phyloP scores from a whole-genome alignment of 2,113 vertebrate species.

The Stigmatopora argus region DNA sequence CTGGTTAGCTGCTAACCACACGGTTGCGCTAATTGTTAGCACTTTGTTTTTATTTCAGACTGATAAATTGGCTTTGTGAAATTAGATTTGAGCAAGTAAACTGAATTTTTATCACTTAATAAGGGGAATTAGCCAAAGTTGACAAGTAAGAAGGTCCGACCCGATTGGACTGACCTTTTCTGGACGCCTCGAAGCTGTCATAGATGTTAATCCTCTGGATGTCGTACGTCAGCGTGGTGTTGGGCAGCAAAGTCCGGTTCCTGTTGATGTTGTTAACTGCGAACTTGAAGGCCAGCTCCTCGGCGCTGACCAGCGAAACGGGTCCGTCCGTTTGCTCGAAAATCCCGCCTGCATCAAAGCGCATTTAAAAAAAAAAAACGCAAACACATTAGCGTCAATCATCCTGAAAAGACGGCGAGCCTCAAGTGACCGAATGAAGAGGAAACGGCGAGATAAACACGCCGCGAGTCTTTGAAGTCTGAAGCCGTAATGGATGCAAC shows the following conservation, averaged over 20 bases:
- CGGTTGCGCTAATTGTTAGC: no score
- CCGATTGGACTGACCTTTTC: constrained; percentile 82
- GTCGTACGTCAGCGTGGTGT: constrained; percentile 96
- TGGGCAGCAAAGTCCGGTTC: constrained; percentile 93
- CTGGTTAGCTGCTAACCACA: no score
- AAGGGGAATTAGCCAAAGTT: no score
- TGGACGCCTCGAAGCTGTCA: constrained; percentile 97
- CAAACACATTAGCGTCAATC: constrained; percentile 3
- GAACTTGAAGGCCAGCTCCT: constrained; percentile 96
- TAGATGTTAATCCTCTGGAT: constrained; percentile 99
- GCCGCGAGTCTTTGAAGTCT: constrained; percentile 65
- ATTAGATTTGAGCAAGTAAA: no score
- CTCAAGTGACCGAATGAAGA: constrained; percentile 19
- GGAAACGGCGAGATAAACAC: constrained; percentile 19
- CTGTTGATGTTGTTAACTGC: constrained; percentile 98
- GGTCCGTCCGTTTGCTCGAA: constrained; percentile 93
- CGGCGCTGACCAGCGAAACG: constrained; percentile 84
- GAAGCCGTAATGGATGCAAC: constrained; percentile 62
- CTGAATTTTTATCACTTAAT: no score
- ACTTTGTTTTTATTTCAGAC: no score
- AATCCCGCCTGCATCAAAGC: constrained; percentile 83
- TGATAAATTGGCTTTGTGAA: no score
- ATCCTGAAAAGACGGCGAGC: constrained; percentile 3
- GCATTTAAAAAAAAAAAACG: constrained; percentile 17
- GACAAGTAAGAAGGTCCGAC: no score